Percentiles rank a stretch among this genome's conserved stretches.
Conservation (phyloP, 1,140 invertebrate species). For the Gonioctena quinquepunctata region DNA sequence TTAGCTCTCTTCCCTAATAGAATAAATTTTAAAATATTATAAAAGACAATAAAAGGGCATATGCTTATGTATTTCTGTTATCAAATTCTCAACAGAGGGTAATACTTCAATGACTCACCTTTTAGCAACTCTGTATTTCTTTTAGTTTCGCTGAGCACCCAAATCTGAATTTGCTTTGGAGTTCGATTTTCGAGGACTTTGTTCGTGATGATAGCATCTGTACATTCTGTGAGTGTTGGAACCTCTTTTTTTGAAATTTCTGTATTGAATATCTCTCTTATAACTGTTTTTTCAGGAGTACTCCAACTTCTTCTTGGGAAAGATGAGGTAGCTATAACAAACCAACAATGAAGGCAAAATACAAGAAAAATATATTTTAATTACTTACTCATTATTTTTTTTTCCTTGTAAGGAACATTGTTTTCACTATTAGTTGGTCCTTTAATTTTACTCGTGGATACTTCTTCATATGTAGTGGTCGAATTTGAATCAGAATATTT, state of each 20-base stretch:
- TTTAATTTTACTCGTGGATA: not conserved
- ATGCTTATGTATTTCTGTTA: too few species aligned
- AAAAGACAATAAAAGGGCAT: too few species aligned
- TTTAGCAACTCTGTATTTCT: not conserved
- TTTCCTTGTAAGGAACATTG: not conserved
- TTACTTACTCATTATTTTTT: not conserved
- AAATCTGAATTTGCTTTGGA: not conserved
- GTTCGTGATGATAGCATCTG: not conserved
- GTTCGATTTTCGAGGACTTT: not conserved
- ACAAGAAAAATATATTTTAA: not conserved
- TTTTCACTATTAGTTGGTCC: not conserved
- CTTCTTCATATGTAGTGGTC: not conserved
- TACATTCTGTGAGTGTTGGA: not conserved
- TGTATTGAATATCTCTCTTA: not conserved
- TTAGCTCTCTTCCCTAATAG: not conserved
- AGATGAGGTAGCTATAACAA: not conserved
- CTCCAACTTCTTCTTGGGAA: not conserved
- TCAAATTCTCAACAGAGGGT: too few species aligned
- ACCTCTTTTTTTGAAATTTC: not conserved
- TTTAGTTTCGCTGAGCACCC: not conserved
- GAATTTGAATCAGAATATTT: not conserved
- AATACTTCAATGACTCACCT: too few species aligned
- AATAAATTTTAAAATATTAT: too few species aligned
- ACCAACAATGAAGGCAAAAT: not conserved
- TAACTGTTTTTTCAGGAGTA: not conserved